Base-by-base conservation (phyloP, 1,140 invertebrate species). In the Trachelipus rathkii region DNA sequence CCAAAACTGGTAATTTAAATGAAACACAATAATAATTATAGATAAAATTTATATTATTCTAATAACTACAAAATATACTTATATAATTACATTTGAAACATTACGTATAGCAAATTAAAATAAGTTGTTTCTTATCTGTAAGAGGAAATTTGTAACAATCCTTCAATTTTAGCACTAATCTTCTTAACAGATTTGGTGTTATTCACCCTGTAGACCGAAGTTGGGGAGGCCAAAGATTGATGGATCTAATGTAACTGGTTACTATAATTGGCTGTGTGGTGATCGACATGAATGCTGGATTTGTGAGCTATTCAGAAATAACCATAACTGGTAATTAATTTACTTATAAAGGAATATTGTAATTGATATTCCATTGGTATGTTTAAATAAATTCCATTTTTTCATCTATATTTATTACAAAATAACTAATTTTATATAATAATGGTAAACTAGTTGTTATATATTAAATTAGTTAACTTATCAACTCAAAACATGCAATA, bases 251-350 rank as follows among this genome's bases (percentile, higher is more conserved):
- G 50, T 76, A 7, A 50, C 23, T 6, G 74, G 74, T 44, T 45
- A n/a, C n/a, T n/a, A n/a, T 76, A 66, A 50, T 76, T 19, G 74
- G 74, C 0, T 33, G 71, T 43, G 74, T 76, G 15, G 74, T 19
- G 2, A 70, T n/a, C n/a, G 74, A 44, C 68, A 21, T 24, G 74
- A 76, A 50, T n/a, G 74, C 74, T 21, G 66, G n/a, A 76, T 67
- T n/a, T 76, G n/a, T n/a, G n/a, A n/a, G 60, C 60, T 21, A 75
- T 75, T 53, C 33, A 75, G 46, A 75, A 53, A 75, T 75, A 7
- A 75, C 73, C 15, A 75, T 75, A 60, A 75, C 50, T 2, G 73
- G 73, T 75, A 13, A 60, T 13, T 15, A 60, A 60, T 60, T 60
- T 4, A 60, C 33, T 33, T 33, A 33, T 33, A 33, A 33, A 33